phyloP scores from a whole-genome alignment of 2,888 invertebrate genomes.

The Perdita meconis region DNA sequence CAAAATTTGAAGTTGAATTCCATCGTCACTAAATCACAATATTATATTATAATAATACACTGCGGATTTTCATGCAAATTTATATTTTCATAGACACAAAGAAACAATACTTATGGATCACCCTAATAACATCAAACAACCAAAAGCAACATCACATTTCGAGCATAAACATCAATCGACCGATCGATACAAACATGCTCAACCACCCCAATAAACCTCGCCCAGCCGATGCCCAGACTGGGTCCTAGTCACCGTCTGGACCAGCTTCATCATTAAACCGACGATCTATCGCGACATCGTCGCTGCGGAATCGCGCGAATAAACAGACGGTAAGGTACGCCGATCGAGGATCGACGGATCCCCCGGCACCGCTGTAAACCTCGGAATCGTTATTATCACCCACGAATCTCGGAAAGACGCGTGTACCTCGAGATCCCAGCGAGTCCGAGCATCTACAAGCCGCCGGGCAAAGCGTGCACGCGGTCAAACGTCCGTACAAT shows the following conservation, averaged over 20 bases:
- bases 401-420: slow-evolving; percentile 57
- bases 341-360: slow-evolving; percentile 32
- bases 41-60: too few species aligned
- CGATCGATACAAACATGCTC: slow-evolving; percentile 1
- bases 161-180: not conserved
- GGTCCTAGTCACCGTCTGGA: not conserved
- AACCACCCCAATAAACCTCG: slow-evolving; percentile 6
- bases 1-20: too few species aligned
- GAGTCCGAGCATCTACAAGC: not conserved
- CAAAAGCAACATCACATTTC: not conserved
- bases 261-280: slow-evolving; percentile 33
- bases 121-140: not conserved
- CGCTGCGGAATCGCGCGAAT: slow-evolving; percentile 18
- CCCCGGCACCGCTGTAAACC: slow-evolving; percentile 38
- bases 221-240: not conserved
- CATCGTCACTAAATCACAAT: too few species aligned
- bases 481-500: slow-evolving; percentile 45
- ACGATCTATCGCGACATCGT: slow-evolving; percentile 31
- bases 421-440: slow-evolving; percentile 3
- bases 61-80: too few species aligned
- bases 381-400: slow-evolving; percentile 65
- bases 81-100: too few species aligned
- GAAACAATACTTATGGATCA: not conserved
- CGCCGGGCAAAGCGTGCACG: not conserved
- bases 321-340: slow-evolving; percentile 38